phyloP scores from a whole-genome alignment of 2,888 invertebrate genomes.

The Andrena bucephala region DNA sequence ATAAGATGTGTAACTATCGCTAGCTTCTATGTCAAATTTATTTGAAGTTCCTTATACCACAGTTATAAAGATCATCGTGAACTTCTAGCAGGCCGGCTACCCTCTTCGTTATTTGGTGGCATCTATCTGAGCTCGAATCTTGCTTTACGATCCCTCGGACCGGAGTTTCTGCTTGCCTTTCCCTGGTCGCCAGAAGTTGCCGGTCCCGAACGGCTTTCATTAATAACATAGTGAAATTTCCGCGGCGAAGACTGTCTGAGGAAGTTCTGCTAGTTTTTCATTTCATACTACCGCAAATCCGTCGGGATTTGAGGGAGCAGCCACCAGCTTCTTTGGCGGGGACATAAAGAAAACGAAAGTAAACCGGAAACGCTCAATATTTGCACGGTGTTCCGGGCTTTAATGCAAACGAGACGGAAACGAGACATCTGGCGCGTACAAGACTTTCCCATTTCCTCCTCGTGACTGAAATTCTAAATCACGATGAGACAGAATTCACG shows the following conservation, averaged over 20 bases:
- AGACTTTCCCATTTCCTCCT: conserved; percentile 24
- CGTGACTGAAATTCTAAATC: conserved; percentile 13
- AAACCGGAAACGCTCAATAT: conserved; percentile 52
- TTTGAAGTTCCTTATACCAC: neutral
- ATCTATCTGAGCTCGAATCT: conserved; percentile 40
- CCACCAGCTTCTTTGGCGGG: conserved; percentile 24
- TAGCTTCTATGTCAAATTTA: neutral
- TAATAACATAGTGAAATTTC: conserved; percentile 57
- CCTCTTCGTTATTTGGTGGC: conserved; percentile 31
- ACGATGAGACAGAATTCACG: neutral
- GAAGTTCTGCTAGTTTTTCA: conserved; percentile 55
- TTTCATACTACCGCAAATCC: conserved; percentile 20
- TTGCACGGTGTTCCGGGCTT: conserved; percentile 41
- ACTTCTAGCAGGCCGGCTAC: conserved; percentile 3
- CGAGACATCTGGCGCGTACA: conserved; percentile 24
- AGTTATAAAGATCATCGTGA: conserved; percentile 1
- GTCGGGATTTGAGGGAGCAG: conserved; percentile 18
- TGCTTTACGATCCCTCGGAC: conserved; percentile 22
- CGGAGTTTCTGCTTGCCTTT: conserved; percentile 40
- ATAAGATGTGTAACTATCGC: neutral
- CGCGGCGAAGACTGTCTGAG: conserved; percentile 19
- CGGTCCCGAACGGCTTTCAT: conserved; percentile 44
- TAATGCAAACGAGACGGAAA: conserved; percentile 42
- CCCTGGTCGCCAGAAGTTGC: conserved; percentile 37
- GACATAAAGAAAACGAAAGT: conserved; percentile 50